These are phyloP conservation scores for Autographa pulchrina DNA, from an alignment of 2,888 invertebrate genomes.

Conservation along the genomic window DNA sequence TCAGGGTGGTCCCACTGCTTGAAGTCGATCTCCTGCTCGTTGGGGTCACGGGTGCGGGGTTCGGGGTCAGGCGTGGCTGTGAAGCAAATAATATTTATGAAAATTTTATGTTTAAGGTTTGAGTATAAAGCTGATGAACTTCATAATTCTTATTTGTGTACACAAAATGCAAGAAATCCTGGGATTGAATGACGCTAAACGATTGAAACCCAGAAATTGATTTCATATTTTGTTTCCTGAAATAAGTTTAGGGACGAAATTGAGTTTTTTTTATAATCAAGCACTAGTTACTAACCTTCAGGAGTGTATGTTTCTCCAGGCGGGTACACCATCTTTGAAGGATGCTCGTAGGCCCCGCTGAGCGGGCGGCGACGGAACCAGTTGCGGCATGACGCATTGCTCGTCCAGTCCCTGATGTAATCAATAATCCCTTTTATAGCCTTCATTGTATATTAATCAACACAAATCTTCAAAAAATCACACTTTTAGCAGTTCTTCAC, in stretches of 20 bases:
- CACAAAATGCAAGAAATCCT: no score
- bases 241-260: no score
- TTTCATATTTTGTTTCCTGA: no score
- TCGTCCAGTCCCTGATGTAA: conserved; percentile 94
- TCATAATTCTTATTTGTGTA: no score
- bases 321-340: conserved; percentile 98
- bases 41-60: conserved; percentile 82
- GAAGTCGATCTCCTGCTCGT: conserved; percentile 92
- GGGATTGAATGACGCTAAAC: no score
- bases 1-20: conserved; percentile 95
- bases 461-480: background rate
- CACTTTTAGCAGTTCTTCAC: conserved; percentile 6
- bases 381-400: conserved; percentile 95
- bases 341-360: conserved; percentile 96
- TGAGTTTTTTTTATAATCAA: no score
- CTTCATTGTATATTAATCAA: conserved; percentile 30
- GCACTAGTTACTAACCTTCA: conserved; percentile 85
- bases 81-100: background rate
- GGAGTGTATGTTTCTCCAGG: conserved; percentile 95
- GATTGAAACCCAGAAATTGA: no score
- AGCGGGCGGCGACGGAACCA: conserved; percentile 96
- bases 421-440: conserved; percentile 44
- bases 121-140: no score
- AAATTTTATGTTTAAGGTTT: no score
- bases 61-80: conserved; percentile 90